phyloP scores from a whole-genome alignment of 2,888 invertebrate genomes.

The Noctuana brunneofusca region DNA sequence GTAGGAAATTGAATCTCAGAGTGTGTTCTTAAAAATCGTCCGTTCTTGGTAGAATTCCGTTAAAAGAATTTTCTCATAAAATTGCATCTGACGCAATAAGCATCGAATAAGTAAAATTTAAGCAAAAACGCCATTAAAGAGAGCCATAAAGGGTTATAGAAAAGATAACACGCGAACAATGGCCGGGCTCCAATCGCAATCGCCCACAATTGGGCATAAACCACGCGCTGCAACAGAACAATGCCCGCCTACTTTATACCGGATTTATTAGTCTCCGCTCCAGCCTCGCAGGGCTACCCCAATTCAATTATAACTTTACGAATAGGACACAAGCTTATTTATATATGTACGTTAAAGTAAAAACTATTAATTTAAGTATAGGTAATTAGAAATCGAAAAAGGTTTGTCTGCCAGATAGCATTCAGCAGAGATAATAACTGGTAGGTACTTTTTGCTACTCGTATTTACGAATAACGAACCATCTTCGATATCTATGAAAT shows the following conservation, averaged over 20 bases:
- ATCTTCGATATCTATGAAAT: too few species aligned
- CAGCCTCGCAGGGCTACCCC: conserved; percentile 15
- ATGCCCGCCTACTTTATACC: conserved; percentile 53
- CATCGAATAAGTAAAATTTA: conserved; percentile 27
- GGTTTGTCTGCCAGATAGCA: too few species aligned
- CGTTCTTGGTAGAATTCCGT: too few species aligned
- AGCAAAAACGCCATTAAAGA: conserved; percentile 32
- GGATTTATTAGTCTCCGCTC: conserved; percentile 52
- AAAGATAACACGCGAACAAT: conserved; percentile 38
- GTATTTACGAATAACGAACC: too few species aligned
- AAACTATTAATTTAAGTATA: too few species aligned
- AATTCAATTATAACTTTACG: not conserved
- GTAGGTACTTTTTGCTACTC: too few species aligned
- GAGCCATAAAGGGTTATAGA: conserved; percentile 32
- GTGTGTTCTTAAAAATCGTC: too few species aligned
- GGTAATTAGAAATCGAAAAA: too few species aligned
- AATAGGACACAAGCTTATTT: too few species aligned
- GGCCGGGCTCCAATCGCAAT: conserved; percentile 28
- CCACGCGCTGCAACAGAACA: conserved; percentile 67
- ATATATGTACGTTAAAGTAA: too few species aligned
- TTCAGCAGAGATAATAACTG: too few species aligned
- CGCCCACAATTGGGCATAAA: conserved; percentile 66
- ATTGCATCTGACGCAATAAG: not conserved
- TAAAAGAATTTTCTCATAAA: not conserved
- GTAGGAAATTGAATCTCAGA: too few species aligned